Evolutionary conservation across 2,797 vertebrate species (phyloP).

Genomic region (Numenius phaeopus): DNA sequence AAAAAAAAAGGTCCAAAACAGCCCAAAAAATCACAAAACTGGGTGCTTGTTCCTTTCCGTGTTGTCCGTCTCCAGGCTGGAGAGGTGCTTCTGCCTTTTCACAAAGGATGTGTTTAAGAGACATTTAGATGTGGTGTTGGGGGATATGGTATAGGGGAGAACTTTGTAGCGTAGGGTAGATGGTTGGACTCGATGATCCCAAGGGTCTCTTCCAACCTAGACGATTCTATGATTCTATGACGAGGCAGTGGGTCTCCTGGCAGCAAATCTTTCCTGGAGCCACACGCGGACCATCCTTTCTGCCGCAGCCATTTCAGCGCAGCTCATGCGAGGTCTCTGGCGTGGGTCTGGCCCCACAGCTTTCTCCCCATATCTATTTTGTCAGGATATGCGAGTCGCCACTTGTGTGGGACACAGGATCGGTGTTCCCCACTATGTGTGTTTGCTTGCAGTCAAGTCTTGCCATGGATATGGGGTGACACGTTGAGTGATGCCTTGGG

Average conservation of each 20-base stretch:
- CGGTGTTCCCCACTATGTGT: background rate
- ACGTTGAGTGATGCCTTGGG: fast-evolving
- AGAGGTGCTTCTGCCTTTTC: background rate
- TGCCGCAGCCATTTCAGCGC: background rate
- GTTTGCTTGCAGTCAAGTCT: background rate
- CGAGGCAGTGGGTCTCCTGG: background rate
- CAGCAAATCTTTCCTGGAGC: background rate
- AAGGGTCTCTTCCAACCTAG: too few species aligned
- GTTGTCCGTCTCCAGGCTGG: background rate
- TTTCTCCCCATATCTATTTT: background rate
- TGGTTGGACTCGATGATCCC: too few species aligned
- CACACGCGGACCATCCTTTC: fast-evolving
- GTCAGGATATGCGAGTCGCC: background rate
- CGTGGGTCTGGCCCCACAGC: background rate
- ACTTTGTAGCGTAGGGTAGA: too few species aligned
- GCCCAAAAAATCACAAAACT: background rate
- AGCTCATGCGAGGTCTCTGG: background rate
- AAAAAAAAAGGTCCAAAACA: background rate
- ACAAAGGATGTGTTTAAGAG: background rate
- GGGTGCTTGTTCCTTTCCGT: too few species aligned
- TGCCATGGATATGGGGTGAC: background rate
- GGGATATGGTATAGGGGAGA: too few species aligned
- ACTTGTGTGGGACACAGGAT: too few species aligned
- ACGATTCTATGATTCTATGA: background rate
- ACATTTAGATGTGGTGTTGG: too few species aligned